Evolutionary conservation across 2,113 vertebrate genomes (phyloP).

Genomic region (Hydropotes inermis): DNA sequence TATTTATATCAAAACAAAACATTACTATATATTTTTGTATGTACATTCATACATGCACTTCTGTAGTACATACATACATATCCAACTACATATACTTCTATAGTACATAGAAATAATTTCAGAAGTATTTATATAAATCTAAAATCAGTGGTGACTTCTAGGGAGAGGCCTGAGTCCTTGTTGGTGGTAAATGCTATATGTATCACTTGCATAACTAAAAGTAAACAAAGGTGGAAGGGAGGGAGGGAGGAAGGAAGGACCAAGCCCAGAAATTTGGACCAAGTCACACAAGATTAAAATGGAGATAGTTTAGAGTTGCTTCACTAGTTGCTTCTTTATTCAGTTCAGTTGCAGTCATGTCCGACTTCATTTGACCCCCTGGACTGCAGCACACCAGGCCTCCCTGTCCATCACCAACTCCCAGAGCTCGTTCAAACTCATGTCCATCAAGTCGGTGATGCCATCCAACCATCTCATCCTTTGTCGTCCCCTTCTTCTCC

Average conservation of each 20-base stretch:
- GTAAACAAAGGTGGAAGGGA: background rate
- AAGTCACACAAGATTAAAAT: background rate
- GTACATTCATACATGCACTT: background rate
- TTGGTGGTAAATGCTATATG: background rate
- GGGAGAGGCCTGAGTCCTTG: background rate
- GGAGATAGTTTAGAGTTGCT: background rate
- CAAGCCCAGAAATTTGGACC: background rate
- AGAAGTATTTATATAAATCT: background rate
- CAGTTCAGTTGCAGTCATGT: background rate
- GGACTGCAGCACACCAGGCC: background rate
- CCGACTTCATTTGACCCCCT: rapidly evolving
- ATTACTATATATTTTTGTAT: background rate
- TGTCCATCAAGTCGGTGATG: rapidly evolving
- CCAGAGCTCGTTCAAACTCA: background rate
- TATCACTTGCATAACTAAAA: background rate
- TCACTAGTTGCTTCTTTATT: background rate
- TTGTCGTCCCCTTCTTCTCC: background rate
- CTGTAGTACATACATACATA: background rate
- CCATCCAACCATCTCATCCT: background rate
- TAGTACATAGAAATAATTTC: background rate
- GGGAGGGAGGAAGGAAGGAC: background rate
- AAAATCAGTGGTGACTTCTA: background rate
- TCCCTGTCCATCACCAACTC: background rate
- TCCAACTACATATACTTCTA: background rate
- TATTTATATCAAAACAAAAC: background rate